Conservation (phyloP, 2,888 invertebrate species). For the Zygothrica quintamaculata region DNA sequence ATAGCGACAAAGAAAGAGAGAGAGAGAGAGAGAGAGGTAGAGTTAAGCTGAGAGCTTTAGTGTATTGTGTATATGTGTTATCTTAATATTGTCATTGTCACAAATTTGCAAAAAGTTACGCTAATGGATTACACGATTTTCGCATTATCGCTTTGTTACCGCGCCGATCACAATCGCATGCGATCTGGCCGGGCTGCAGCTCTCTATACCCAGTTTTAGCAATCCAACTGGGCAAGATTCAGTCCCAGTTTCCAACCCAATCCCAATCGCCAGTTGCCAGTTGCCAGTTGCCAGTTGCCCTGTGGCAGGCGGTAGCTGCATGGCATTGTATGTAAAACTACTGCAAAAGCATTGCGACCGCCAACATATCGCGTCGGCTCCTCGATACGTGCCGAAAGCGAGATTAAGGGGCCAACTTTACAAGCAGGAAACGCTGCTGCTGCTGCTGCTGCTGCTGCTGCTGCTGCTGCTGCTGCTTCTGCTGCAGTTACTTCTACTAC, state of each 20-base stretch:
- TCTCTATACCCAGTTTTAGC: background rate
- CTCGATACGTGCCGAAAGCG: conserved; percentile 67
- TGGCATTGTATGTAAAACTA: conserved; percentile 77
- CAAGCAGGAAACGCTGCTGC: conserved; percentile 71
- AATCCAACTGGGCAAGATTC: too few relatives aligned
- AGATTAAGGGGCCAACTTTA: conserved; percentile 73
- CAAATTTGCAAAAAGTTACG: conserved; percentile 84
- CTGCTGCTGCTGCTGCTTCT: conserved; percentile 4
- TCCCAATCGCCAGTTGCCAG: conserved; percentile 1
- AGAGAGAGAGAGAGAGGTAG: background rate
- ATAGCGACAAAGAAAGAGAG: too few relatives aligned
- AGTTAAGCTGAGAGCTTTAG: conserved; percentile 30
- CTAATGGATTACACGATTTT: conserved; percentile 85
- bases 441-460: conserved; percentile 1
- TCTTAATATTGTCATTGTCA: conserved; percentile 85
- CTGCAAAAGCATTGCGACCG: conserved; percentile 60
- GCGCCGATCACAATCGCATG: conserved; percentile 78
- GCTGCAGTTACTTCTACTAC: background rate
- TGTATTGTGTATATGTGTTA: conserved; percentile 74
- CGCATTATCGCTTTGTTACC: conserved; percentile 85
- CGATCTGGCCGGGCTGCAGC: conserved; percentile 59
- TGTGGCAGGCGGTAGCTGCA: conserved; percentile 55
- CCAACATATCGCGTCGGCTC: conserved; percentile 59
- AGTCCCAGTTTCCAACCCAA: background rate
- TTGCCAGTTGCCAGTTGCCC: conserved; percentile 9